These are phyloP conservation scores for Lepisosteus oculatus DNA, from an alignment of 2,113 vertebrate genomes.

Conservation along the genomic window DNA sequence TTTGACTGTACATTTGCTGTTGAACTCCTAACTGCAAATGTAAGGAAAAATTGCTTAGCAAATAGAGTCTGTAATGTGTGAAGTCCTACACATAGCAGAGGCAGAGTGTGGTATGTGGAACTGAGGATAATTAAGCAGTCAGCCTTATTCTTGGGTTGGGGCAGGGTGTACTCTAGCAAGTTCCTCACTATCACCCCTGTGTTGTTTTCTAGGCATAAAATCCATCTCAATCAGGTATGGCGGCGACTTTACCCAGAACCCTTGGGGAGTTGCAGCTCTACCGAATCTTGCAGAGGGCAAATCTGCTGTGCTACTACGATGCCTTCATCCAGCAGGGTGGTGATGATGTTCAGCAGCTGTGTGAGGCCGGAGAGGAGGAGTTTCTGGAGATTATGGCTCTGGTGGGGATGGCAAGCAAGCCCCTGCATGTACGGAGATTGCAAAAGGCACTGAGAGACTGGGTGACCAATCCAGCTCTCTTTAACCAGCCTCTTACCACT, in stretches of 20 bases:
- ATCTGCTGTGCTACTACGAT: conserved; percentile 93
- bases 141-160: conserved; percentile 37
- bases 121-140: conserved; percentile 52
- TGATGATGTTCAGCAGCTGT: conserved; percentile 96
- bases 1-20: conserved; percentile 20
- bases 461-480: conserved; percentile 94
- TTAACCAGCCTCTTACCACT: conserved; percentile 93
- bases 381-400: conserved; percentile 98
- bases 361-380: conserved; percentile 95
- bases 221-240: conserved; percentile 73
- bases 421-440: conserved; percentile 88
- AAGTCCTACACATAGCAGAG: conserved; percentile 70
- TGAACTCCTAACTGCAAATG: conserved; percentile 23
- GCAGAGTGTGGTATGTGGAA: conserved; percentile 76
- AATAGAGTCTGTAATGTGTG: conserved; percentile 49
- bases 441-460: conserved; percentile 96
- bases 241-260: conserved; percentile 88
- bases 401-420: conserved; percentile 97
- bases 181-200: not conserved
- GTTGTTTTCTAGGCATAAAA: not conserved
- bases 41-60: conserved; percentile 21
- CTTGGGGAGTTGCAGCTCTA: conserved; percentile 97
- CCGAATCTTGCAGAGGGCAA: conserved; percentile 91
- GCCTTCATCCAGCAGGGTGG: conserved; percentile 98
- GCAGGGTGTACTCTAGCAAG: conserved; percentile 23